Base-by-base conservation (phyloP, 1,140 invertebrate species). In the Saccostrea echinata region DNA sequence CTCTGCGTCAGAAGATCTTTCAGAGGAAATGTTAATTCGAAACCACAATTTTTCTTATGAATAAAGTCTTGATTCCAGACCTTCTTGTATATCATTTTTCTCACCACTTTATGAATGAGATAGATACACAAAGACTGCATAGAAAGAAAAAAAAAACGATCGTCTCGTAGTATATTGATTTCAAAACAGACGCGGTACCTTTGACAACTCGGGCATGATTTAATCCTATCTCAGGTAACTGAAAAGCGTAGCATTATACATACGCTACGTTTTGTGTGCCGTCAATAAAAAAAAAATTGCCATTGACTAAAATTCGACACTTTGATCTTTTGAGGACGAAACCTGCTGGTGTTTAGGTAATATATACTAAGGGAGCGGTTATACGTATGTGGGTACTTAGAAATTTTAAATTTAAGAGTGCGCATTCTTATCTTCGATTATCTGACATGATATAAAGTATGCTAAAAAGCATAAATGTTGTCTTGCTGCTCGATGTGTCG, bases 21-120 rank as follows among this genome's bases (percentile, higher is more conserved):
- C 55, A 21, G 55, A n/a, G 55, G 55, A 61, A 61, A 61, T n/a
- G 55, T 21, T 61, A 61, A 61, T 61, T 61, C 16, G 55, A 61
- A n/a, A 61, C 18, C 55, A 6, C 16, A 1, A 61, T 21, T 61
- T 61, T 61, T n/a, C 18, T 61, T n/a, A 61, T 61, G 55, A 61
- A 61, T 61, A 61, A 61, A 18, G 55, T 61, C 55, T 61, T 61
- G 21, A 61, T 61, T 61, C 55, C 18, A 61, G 55, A 61, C 55
- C 68, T 27, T 76, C 24, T 76, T 76, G 68, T 76, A 16, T 76
- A 33, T 76, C 68, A 76, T 76, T 76, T 43, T 76, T 76, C 68
- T 76, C 68, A 76, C 68, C 24, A 76, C 68, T 76, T 76, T 76
- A 76, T 76, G 68, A 76, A 76, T 76, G 68, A 76, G 30, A 30